These are phyloP conservation scores for Sterna hirundo DNA, from an alignment of 2,113 vertebrate species.

Conservation along the genomic window DNA sequence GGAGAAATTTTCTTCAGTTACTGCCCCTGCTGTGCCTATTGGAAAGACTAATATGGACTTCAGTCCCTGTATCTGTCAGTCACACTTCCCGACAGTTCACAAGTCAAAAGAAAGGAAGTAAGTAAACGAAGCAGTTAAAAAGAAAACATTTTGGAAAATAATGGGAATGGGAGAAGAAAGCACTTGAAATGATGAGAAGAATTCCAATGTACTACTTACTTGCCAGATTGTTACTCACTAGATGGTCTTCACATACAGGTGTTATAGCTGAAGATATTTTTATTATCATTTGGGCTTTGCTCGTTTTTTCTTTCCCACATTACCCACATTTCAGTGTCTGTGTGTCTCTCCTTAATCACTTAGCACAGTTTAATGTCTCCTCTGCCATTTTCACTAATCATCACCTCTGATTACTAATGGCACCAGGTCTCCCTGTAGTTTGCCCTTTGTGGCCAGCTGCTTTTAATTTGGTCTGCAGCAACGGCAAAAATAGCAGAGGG, in stretches of 20 bases:
- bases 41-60: neutral
- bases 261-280: neutral
- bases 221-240: neutral
- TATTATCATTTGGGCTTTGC: neutral
- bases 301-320: neutral
- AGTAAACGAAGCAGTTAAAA: neutral
- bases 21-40: neutral
- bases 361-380: neutral
- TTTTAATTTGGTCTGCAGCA: slow-evolving; percentile 12
- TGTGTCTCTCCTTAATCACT: neutral
- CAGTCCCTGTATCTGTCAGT: neutral
- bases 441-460: neutral
- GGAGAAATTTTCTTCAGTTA: neutral
- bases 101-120: neutral
- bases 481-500: neutral
- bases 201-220: neutral
- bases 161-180: neutral
- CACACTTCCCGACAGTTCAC: neutral
- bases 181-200: neutral
- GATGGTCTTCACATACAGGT: neutral
- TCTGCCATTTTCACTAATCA: neutral
- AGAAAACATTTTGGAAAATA: neutral
- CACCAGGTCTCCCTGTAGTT: neutral
- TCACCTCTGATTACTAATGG: neutral
- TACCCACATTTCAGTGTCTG: neutral